Evolutionary conservation across 2,113 vertebrate genomes (phyloP).

Genomic region (Irena cyanogastra): DNA sequence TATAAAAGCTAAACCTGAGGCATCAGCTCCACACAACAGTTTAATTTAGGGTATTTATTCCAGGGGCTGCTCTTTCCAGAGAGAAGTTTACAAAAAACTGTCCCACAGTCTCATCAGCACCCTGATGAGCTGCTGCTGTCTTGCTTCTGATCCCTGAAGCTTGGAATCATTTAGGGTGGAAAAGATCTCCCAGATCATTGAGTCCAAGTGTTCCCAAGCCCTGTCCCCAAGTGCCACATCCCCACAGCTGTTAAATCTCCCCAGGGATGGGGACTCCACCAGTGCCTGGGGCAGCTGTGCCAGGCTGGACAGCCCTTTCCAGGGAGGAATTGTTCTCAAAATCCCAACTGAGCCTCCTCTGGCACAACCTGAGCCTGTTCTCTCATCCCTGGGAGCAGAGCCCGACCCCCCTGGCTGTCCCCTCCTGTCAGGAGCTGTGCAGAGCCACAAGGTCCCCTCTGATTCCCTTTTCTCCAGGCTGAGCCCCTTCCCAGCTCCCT

Average conservation of each 20-base stretch:
- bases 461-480: neutral
- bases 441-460: neutral
- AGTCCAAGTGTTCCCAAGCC: neutral
- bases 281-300: neutral
- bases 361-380: rapidly evolving
- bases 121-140: neutral
- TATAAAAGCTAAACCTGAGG: neutral
- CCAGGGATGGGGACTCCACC: neutral
- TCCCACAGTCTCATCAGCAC: neutral
- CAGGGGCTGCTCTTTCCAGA: neutral
- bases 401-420: neutral
- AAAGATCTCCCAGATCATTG: neutral
- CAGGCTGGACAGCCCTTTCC: neutral
- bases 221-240: neutral
- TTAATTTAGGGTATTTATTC: neutral
- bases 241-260: neutral
- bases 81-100: neutral
- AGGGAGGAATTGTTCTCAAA: neutral
- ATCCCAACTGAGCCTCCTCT: neutral
- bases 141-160: neutral
- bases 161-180: neutral
- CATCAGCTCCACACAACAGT: neutral
- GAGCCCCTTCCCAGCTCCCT: neutral
- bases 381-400: neutral
- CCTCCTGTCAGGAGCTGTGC: neutral